Evolutionary conservation across 2,888 invertebrate species (phyloP).

Genomic region (Sycophila texana): DNA sequence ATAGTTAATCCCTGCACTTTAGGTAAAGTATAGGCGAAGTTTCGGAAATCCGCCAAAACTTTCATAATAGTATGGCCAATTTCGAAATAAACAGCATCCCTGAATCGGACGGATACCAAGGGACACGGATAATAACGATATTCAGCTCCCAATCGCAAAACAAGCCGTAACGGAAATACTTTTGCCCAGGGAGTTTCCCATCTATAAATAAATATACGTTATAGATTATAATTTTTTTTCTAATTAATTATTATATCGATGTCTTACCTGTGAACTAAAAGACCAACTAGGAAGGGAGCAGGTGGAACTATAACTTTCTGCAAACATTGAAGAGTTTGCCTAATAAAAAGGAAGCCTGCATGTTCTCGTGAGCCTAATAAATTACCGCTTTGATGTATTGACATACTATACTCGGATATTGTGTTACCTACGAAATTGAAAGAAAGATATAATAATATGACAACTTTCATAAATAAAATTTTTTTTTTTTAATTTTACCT

Average conservation of each 20-base stretch:
- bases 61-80: conserved; percentile 93
- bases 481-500: too few relatives aligned
- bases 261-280: conserved; percentile 84
- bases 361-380: conserved; percentile 85
- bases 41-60: conserved; percentile 89
- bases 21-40: conserved; percentile 88
- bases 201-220: conserved; percentile 66
- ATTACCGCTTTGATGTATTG: conserved; percentile 79
- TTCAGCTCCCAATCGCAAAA: conserved; percentile 88
- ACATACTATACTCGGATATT: conserved; percentile 83
- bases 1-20: conserved; percentile 86
- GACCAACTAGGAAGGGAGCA: conserved; percentile 85
- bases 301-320: conserved; percentile 85
- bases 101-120: conserved; percentile 84
- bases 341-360: conserved; percentile 89
- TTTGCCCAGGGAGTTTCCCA: conserved; percentile 91
- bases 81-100: conserved; percentile 89
- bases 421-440: conserved; percentile 79
- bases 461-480: too few relatives aligned
- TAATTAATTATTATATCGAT: conserved; percentile 11
- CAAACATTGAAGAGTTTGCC: conserved; percentile 88
- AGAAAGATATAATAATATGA: conserved; percentile 8
- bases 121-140: conserved; percentile 92
- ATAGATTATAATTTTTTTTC: not conserved
- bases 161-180: conserved; percentile 84